Conservation (phyloP, 2,888 invertebrate species). For the Microctonus hyperodae region DNA sequence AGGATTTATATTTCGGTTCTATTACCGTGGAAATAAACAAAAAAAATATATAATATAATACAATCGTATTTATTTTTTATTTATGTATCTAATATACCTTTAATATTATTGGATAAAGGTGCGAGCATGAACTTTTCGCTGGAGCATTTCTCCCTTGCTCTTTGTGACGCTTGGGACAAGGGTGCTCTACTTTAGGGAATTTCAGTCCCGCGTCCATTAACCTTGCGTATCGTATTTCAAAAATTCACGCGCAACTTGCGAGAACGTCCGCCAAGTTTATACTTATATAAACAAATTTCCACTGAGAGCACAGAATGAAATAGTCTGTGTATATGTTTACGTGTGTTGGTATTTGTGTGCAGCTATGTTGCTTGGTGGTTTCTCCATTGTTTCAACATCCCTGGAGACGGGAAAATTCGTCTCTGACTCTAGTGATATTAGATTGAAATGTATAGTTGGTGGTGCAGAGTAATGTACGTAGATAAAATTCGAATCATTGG, state of each 20-base stretch:
- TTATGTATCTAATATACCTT: not conserved
- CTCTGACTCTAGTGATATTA: not conserved
- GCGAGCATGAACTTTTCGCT: not conserved
- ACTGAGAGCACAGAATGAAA: not conserved
- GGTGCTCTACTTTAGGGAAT: slow-evolving; percentile 41
- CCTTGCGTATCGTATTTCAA: slow-evolving; percentile 41
- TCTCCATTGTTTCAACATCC: slow-evolving; percentile 9
- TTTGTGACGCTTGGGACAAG: not conserved
- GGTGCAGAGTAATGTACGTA: not conserved
- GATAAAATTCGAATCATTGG: not conserved
- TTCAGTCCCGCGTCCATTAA: slow-evolving; percentile 41
- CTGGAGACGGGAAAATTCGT: not conserved
- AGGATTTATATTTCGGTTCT: too few relatives aligned
- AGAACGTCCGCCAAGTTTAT: slow-evolving; percentile 11
- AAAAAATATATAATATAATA: too few relatives aligned
- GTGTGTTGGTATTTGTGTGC: not conserved
- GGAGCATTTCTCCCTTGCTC: too few relatives aligned
- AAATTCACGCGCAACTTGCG: slow-evolving; percentile 34
- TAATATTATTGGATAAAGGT: not conserved
- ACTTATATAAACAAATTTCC: slow-evolving; percentile 22
- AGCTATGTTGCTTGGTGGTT: not conserved
- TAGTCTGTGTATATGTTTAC: slow-evolving; percentile 3
- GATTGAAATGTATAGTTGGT: not conserved
- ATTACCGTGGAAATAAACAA: not conserved
- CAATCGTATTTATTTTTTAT: not conserved